Conservation (phyloP, 2,888 invertebrate species). For the Xestia xanthographa region DNA sequence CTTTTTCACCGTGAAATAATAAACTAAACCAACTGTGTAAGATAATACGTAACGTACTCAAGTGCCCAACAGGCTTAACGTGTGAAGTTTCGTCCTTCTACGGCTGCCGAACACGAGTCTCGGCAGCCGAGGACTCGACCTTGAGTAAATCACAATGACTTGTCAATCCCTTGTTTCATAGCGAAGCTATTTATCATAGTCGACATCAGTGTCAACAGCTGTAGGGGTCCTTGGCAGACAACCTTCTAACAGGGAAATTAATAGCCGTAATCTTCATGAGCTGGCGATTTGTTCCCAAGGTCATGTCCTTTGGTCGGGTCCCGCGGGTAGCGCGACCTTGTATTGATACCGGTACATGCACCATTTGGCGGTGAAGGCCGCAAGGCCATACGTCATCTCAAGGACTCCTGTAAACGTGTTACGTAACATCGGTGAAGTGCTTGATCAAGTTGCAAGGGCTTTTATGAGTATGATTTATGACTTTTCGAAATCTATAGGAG, state of each 20-base stretch:
- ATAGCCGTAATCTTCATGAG: constrained; percentile 62
- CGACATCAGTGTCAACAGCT: constrained; percentile 68
- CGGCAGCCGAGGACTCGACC: constrained; percentile 24
- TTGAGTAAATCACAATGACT: constrained; percentile 39
- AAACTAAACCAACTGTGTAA: constrained; percentile 1
- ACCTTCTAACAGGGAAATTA: constrained; percentile 73
- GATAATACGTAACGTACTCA: neutral
- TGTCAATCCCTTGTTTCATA: constrained; percentile 51
- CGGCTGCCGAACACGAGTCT: constrained; percentile 14
- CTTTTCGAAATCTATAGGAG: neutral
- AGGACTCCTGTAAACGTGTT: constrained; percentile 50
- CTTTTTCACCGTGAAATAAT: constrained; percentile 24
- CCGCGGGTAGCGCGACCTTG: constrained; percentile 66
- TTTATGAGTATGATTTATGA: constrained; percentile 29
- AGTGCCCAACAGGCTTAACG: neutral
- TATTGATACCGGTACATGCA: constrained; percentile 52
- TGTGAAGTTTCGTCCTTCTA: constrained; percentile 17
- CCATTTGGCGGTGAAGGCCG: constrained; percentile 55
- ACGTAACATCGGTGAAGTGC: constrained; percentile 8
- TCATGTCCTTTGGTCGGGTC: constrained; percentile 71
- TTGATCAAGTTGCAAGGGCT: constrained; percentile 49
- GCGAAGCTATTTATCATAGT: constrained; percentile 66
- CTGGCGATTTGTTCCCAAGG: constrained; percentile 75
- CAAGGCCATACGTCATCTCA: constrained; percentile 40
- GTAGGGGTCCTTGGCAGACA: constrained; percentile 66